These are phyloP conservation scores for Syngnathoides biaculeatus DNA, from an alignment of 2,113 vertebrate genomes.

Conservation along the genomic window DNA sequence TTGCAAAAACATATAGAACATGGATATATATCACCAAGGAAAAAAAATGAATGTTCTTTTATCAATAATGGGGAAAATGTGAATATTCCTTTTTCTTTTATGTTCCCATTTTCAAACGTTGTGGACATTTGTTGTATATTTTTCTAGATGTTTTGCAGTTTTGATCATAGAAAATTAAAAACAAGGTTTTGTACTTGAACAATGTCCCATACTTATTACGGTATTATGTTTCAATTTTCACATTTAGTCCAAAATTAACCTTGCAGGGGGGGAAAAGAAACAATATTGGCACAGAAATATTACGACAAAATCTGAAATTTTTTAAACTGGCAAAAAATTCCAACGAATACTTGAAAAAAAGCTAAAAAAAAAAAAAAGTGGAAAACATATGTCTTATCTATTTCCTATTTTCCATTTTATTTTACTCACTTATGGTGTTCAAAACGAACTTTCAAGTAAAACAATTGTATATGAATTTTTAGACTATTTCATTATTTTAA, in stretches of 20 bases:
- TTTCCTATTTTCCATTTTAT: too few relatives aligned
- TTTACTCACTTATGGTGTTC: too few relatives aligned
- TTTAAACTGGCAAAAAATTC: neutral
- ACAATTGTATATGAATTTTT: too few relatives aligned
- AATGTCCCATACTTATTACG: slow-evolving; percentile 6
- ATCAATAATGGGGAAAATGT: slow-evolving; percentile 73
- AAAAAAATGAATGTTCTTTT: slow-evolving; percentile 84
- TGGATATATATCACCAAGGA: slow-evolving; percentile 56
- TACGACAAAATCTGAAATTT: neutral
- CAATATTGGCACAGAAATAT: neutral
- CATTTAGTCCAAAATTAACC: neutral
- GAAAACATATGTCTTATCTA: too few relatives aligned
- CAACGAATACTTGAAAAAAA: neutral
- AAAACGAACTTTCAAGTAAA: too few relatives aligned
- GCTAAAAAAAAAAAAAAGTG: too few relatives aligned
- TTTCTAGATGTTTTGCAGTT: slow-evolving; percentile 85
- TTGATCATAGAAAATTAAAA: slow-evolving; percentile 76
- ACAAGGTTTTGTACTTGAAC: slow-evolving; percentile 76
- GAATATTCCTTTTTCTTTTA: slow-evolving; percentile 74
- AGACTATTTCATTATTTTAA: too few relatives aligned
- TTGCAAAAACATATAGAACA: slow-evolving; percentile 58
- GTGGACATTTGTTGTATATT: slow-evolving; percentile 83
- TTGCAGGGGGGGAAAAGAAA: neutral
- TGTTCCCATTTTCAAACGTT: slow-evolving; percentile 71
- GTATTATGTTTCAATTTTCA: slow-evolving; percentile 7